Base-by-base conservation (phyloP, 2,113 vertebrate genomes). In the Speoplatyrhinus poulsoni region DNA sequence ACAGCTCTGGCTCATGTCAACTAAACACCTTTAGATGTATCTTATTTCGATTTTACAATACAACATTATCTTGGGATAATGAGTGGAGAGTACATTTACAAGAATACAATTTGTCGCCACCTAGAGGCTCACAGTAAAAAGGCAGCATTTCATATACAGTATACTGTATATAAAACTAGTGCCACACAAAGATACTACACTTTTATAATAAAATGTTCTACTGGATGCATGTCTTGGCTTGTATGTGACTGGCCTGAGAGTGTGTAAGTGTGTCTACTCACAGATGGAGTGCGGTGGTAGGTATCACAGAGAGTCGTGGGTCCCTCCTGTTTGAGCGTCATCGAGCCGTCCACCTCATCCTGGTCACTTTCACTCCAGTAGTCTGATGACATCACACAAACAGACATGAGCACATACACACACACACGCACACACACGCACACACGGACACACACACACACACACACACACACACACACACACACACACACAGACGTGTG, bases 361-460 rank as follows among this genome's bases (percentile, higher is more conserved):
- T 96, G 96, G 82, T 97, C 96, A 0, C 96, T 97, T 84, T 97
- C 96, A 12, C 96, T 97, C 96, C 96, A 97, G 87, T 97, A 97
- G 89, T 96, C 96, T 97, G 88, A 84, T 4, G 2, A 12, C 19
- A 26, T 8, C 48, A 62, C 36, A 63, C 12, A 47, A 57, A 65
- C 56, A 33, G 17, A 58, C 17, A 58, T 19, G 9, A 12, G 11
- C 4, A 3, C 57, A 67, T 54, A 12, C 19, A 70, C 17, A 50
- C 47, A 64, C 6, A 50, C 19, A 69, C n/a, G 46, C 53, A 57
- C 2, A 9, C 32, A 55, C 32, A 19, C 15, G 3, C 15, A 26
- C 33, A 58, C 50, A 67, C 13, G 32, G 16, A 57, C 9, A 50
- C 12, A 46, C 7, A 46, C 32, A 55, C 12, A 5, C 3, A 74